A percentile compares a stretch with the other conserved stretches of the same genome.
These are phyloP conservation scores for Bombyx huttoni DNA, from an alignment of 2,888 invertebrate species.

Conservation along the genomic window DNA sequence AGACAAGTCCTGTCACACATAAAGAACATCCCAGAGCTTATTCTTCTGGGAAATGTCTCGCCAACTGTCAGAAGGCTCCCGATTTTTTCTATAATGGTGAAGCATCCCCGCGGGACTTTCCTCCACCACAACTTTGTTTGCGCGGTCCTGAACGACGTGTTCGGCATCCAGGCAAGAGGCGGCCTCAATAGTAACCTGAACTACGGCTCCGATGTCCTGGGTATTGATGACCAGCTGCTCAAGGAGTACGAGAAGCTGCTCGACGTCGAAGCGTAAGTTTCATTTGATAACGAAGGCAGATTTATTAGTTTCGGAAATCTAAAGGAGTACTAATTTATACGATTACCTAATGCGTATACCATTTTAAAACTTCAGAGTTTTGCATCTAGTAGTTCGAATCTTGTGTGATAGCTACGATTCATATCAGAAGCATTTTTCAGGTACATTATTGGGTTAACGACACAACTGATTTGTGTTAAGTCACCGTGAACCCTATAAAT, in stretches of 20 bases:
- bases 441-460: too few species aligned
- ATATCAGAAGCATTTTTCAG: too few species aligned
- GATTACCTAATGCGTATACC: too few species aligned
- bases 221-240: conserved; percentile 84
- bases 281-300: background rate
- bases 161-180: conserved; percentile 89
- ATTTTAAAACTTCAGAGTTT: too few species aligned
- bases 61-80: conserved; percentile 80
- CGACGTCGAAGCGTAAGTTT: conserved; percentile 58
- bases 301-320: background rate
- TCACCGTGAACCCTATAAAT: too few species aligned
- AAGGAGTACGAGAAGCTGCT: conserved; percentile 79
- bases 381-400: too few species aligned
- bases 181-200: conserved; percentile 87
- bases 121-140: conserved; percentile 92
- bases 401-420: too few species aligned
- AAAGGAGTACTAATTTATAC: too few species aligned
- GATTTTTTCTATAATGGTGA: conserved; percentile 88
- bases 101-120: conserved; percentile 85
- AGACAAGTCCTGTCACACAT: conserved; percentile 84
- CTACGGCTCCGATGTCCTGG: conserved; percentile 87
- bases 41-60: conserved; percentile 80
- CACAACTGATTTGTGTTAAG: too few species aligned
- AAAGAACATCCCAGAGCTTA: conserved; percentile 83
- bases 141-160: conserved; percentile 90